Percentiles rank a stretch among this genome's conserved stretches.
Conservation (phyloP, 2,113 vertebrate genomes). For the Eulacestoma nigropectus region DNA sequence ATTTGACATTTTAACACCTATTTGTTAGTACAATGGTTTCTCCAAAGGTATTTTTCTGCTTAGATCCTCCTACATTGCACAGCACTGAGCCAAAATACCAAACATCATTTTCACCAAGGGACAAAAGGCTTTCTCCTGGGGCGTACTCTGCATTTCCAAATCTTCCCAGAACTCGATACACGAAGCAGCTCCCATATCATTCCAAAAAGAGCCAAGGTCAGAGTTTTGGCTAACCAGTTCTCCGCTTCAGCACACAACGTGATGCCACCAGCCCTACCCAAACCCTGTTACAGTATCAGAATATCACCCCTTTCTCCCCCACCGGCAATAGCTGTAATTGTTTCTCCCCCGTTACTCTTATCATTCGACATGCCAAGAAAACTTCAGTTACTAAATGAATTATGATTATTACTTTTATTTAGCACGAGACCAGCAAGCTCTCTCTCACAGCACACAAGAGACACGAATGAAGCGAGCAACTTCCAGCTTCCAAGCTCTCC, state of each 20-base stretch:
- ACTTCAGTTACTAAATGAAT: neutral
- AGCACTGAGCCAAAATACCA: neutral
- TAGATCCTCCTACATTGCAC: neutral
- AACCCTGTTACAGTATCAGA: neutral
- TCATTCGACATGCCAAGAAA: fast-evolving
- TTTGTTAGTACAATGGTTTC: neutral
- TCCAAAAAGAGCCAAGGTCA: neutral
- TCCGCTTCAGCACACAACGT: neutral
- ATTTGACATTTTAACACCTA: neutral
- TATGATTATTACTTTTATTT: neutral
- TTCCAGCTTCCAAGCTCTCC: fast-evolving
- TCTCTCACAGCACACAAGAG: neutral
- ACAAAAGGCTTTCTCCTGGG: neutral
- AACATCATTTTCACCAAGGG: neutral
- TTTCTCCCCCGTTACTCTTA: neutral
- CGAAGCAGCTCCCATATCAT: fast-evolving
- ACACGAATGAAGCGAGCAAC: neutral
- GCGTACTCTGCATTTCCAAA: neutral
- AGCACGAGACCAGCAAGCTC: neutral
- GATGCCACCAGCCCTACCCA: neutral
- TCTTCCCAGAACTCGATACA: neutral
- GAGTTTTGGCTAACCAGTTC: neutral
- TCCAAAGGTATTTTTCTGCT: neutral
- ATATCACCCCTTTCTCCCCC: neutral
- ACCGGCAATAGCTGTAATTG: neutral